Evolutionary conservation across 2,113 vertebrate species (phyloP), one percentile per base, ranked within the genome.

Genomic region (Pterophyllum scalare): DNA sequence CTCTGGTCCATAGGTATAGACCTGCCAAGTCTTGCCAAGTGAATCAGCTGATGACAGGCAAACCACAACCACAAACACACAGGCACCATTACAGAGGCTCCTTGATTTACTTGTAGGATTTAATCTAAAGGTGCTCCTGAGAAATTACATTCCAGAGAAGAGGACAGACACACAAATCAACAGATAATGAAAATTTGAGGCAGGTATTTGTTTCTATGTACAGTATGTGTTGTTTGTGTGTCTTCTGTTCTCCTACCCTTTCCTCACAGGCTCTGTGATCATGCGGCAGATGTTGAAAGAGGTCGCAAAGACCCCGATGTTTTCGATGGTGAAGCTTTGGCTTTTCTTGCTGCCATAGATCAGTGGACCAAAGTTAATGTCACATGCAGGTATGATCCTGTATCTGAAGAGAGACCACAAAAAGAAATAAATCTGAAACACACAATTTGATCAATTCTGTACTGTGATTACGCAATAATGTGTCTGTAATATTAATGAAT

Each of bases 351-450:
- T 91, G 74, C 96, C 95, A 0, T 75, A 95, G 13, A 94, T 59
- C 85, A 99, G 38, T 1, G 96, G 91, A 2, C 98, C 97, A 0
- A 99, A 98, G 93, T 93, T 92, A 81, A 98, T 91, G 82, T 95
- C 31, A 0, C 89, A 92, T 8, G 94, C 89, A 7, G 98, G 98
- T 79, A 75, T 85, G 88, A 99, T 95, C 40, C 7, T 95, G 89
- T 96, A 99, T 40, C 96, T 98, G 83, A 90, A 94, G 87, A 93
- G 96, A 12, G 5, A 64, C 1, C 49, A 85, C 8, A 79, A 9
- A 58, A 20, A 35, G 2, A 6, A 77, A 59, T 14, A 58, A 61
- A 19, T n/a, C n/a, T n/a, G n/a, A n/a, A n/a, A 72, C 38, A 22
- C 19, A 15, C 22, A 70, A 19, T 26, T 28, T 70, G 43, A 49